These are phyloP conservation scores for Catocala fraxini DNA, from an alignment of 2,888 invertebrate genomes.

Conservation along the genomic window DNA sequence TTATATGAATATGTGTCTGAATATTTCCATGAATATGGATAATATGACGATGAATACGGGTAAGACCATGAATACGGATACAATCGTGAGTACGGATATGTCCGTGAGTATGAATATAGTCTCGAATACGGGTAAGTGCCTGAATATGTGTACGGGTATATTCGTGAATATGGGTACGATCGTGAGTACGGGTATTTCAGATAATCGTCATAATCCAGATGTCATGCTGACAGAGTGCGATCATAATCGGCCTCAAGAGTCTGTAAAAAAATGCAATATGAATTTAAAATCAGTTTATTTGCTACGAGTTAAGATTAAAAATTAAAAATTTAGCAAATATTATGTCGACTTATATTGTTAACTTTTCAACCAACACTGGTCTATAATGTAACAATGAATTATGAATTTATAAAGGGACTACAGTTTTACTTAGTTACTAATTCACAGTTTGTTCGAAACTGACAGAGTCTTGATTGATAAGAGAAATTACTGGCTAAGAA, in stretches of 20 bases:
- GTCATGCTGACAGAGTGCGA: slow-evolving; percentile 10
- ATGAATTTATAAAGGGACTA: too few relatives aligned
- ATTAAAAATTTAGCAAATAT: too few relatives aligned
- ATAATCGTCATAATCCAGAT: slow-evolving; percentile 7
- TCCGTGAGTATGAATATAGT: slow-evolving; percentile 1
- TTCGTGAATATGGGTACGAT: slow-evolving; percentile 9
- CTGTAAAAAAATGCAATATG: slow-evolving; percentile 39
- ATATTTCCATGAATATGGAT: slow-evolving; percentile 4
- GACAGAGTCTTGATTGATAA: too few relatives aligned
- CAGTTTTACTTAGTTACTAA: too few relatives aligned
- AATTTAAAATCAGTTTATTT: slow-evolving; percentile 1
- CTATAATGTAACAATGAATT: too few relatives aligned
- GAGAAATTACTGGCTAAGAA: too few relatives aligned
- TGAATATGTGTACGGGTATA: slow-evolving; percentile 11
- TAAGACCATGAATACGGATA: slow-evolving; percentile 2
- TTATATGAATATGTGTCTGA: neutral
- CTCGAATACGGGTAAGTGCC: neutral
- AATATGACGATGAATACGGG: slow-evolving; percentile 2
- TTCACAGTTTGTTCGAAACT: too few relatives aligned
- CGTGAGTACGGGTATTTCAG: slow-evolving; percentile 14
- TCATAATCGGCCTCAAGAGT: slow-evolving; percentile 55
- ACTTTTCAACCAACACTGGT: too few relatives aligned
- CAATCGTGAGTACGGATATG: neutral
- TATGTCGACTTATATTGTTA: too few relatives aligned
- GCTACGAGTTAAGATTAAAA: neutral